These are phyloP conservation scores for Ianthella basta DNA, from an alignment of 37 sponge, comb jelly and placozoan species.

Conservation along the genomic window DNA sequence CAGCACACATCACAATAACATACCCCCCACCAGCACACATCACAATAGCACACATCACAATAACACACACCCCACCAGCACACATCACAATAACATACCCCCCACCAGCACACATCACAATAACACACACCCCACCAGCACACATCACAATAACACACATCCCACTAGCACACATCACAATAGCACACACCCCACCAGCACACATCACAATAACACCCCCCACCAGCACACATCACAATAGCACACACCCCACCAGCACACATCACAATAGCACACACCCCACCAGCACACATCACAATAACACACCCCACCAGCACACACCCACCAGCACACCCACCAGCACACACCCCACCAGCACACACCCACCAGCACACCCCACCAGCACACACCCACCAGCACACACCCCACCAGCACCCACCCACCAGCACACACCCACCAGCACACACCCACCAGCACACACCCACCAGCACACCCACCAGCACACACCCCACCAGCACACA, in stretches of 20 bases:
- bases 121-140: not conserved
- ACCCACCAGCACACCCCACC: not conserved
- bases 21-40: no score
- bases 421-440: not conserved
- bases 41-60: not conserved
- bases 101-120: not conserved
- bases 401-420: not conserved
- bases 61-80: not conserved
- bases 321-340: constrained; percentile 1
- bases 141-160: not conserved
- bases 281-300: not conserved
- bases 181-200: not conserved
- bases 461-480: not conserved
- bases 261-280: not conserved
- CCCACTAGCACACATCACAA: not conserved
- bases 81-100: not conserved
- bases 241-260: not conserved
- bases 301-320: no score
- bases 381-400: not conserved
- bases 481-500: not conserved
- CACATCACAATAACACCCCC: not conserved
- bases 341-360: not conserved
- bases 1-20: not conserved
- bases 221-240: constrained; percentile 13
- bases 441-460: not conserved